A percentile compares a stretch with the other conserved stretches of the same genome.
phyloP scores from a whole-genome alignment of 2,797 vertebrate genomes.

The Parambassis ranga region DNA sequence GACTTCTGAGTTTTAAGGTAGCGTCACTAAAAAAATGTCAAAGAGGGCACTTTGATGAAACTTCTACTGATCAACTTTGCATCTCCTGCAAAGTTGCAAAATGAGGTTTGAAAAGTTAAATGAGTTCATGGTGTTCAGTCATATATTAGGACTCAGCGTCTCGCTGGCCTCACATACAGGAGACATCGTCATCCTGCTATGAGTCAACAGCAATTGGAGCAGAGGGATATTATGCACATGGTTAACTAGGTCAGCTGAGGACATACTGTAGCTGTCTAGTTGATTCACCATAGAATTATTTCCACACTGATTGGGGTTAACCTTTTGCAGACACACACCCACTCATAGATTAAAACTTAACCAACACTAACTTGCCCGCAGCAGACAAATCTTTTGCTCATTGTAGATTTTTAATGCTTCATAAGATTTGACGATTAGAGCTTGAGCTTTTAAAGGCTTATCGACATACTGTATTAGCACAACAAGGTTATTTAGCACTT shows the following conservation, averaged over 20 bases:
- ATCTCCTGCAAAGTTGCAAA: constrained; percentile 34
- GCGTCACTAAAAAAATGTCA: neutral
- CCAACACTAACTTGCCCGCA: constrained; percentile 16
- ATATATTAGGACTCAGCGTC: constrained; percentile 43
- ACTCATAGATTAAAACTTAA: constrained; percentile 46
- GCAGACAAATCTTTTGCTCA: constrained; percentile 36
- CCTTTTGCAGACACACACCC: constrained; percentile 35
- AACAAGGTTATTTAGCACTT: constrained; percentile 59
- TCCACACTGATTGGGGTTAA: constrained; percentile 53
- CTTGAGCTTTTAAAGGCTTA: constrained; percentile 59
- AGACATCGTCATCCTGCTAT: constrained; percentile 40
- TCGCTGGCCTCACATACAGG: constrained; percentile 29
- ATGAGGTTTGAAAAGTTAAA: constrained; percentile 48
- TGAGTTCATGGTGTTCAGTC: constrained; percentile 46
- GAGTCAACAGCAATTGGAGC: constrained; percentile 64
- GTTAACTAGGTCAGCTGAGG: constrained; percentile 63
- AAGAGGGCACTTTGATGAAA: constrained; percentile 14
- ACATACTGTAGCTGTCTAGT: constrained; percentile 53
- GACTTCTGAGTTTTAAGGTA: neutral
- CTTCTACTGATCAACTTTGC: constrained; percentile 14
- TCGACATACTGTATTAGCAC: constrained; percentile 49
- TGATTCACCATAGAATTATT: constrained; percentile 44
- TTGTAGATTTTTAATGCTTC: constrained; percentile 43
- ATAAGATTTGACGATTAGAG: constrained; percentile 47
- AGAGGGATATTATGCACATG: constrained; percentile 53